These are phyloP conservation scores for Propsilocerus akamusi DNA, from an alignment of 1,140 invertebrate species.

Conservation along the genomic window DNA sequence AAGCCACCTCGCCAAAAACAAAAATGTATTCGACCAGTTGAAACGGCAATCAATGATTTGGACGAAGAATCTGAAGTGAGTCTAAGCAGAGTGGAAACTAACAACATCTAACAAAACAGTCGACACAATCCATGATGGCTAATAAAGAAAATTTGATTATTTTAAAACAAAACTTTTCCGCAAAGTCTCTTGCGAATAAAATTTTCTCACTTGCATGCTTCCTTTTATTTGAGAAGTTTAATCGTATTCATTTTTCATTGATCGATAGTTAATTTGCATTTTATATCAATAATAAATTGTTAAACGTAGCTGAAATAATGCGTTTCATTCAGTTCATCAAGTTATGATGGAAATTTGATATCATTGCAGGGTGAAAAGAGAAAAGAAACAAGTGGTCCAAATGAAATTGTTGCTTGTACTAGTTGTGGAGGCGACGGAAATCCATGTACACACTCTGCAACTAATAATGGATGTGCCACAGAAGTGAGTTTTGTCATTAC, in stretches of 20 bases:
- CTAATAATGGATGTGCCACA: constrained; percentile 67
- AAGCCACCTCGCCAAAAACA: background rate
- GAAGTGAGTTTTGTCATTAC: constrained; percentile 42
- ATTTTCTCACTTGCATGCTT: too few relatives aligned
- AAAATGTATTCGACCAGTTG: background rate
- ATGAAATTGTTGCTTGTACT: constrained; percentile 63
- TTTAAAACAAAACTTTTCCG: too few relatives aligned
- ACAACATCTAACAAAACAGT: background rate
- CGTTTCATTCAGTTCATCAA: constrained; percentile 17
- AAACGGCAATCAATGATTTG: background rate
- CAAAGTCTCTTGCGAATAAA: too few relatives aligned
- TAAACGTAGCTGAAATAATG: too few relatives aligned
- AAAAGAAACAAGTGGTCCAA: constrained; percentile 46
- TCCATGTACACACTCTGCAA: constrained; percentile 60
- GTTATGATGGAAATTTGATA: constrained; percentile 19
- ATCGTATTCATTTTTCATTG: too few relatives aligned
- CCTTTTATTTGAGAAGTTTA: too few relatives aligned
- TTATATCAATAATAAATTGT: too few relatives aligned
- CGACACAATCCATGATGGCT: too few relatives aligned
- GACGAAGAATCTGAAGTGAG: background rate
- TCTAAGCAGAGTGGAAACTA: background rate
- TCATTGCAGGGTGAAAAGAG: constrained; percentile 58
- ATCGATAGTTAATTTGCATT: too few relatives aligned
- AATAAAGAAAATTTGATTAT: too few relatives aligned
- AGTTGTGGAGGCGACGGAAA: constrained; percentile 49